Base-by-base conservation (phyloP, 2,797 vertebrate species). In the Neosalanx taihuensis region DNA sequence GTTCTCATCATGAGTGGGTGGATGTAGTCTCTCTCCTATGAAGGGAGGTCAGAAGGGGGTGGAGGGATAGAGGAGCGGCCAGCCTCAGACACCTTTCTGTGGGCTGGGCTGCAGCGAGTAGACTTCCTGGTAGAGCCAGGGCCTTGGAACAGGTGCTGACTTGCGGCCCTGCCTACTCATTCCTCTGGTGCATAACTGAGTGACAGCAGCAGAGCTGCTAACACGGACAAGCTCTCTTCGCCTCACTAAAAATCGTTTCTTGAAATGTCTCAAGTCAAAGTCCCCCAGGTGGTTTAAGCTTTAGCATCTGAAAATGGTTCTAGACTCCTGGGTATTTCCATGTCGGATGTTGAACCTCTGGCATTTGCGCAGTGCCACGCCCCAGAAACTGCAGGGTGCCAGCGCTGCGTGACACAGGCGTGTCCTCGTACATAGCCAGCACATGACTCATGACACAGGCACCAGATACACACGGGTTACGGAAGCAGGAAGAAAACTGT, bases 111-210 rank as follows among this genome's bases (percentile, higher is more conserved):
- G 23, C 57, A 69, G 41, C 46, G 17, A n/a, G 17, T 51, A 46
- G 56, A 33, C 37, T 61, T 13, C n/a, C 64, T 1, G 18, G 7
- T n/a, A 67, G 63, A 35, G 15, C 62, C 56, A 37, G 62, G 67
- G 33, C 30, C 61, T 18, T 67, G 35, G 49, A 76, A 72, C 81
- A 76, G 67, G 81, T 79, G 72, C 72, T 65, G 57, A 73, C 81
- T 70, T 77, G 83, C 72, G 62, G 31, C 26, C 64, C 30, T 67
- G 72, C 64, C 31, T 64, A 69, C 68, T 46, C 37, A 41, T 41
- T 46, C 70, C 73, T 53, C 68, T 30, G 20, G n/a, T 3, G 49
- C 64, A 76, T 60, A 31, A 74, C 63, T 68, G 23, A 70, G 63
- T n/a, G 59, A 73, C 41, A 46, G 41, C 9, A 46, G 10, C 7